Evolutionary conservation across 2,888 invertebrate genomes (phyloP).

Genomic region (Mesorhabditis spiculigera): DNA sequence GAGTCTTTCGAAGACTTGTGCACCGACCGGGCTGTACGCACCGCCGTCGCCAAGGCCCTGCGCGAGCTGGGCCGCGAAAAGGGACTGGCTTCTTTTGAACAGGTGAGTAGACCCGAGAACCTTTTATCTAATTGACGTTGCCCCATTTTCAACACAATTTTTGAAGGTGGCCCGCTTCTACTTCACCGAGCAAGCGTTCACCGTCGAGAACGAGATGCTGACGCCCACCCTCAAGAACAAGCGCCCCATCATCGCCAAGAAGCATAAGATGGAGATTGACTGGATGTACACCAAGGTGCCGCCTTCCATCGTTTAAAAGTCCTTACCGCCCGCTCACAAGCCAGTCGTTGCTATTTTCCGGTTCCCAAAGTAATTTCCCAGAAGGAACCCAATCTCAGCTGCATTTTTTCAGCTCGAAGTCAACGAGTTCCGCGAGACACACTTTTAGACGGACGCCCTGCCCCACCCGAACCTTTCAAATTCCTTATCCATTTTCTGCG

Average conservation of each 20-base stretch:
- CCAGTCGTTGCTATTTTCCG: no score
- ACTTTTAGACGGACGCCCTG: background rate
- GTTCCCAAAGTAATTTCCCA: no score
- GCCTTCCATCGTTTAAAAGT: conserved; percentile 7
- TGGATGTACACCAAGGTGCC: conserved; percentile 16
- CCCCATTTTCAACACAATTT: background rate
- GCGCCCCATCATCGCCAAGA: conserved; percentile 62
- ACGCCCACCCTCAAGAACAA: conserved; percentile 94
- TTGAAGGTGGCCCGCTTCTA: conserved; percentile 75
- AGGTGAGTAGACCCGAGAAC: conserved; percentile 66
- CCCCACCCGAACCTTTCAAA: no score
- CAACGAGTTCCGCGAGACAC: background rate
- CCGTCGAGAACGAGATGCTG: conserved; percentile 89
- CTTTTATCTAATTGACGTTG: no score
- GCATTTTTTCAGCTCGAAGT: background rate
- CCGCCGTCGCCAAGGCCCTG: conserved; percentile 84
- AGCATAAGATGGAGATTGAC: conserved; percentile 17
- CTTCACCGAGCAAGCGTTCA: conserved; percentile 88
- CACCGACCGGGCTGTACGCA: conserved; percentile 70
- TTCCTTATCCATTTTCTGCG: no score
- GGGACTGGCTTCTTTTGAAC: conserved; percentile 91
- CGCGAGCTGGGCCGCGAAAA: conserved; percentile 80
- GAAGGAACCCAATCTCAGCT: no score
- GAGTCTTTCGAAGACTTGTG: conserved; percentile 46
- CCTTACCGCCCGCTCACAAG: background rate